These are phyloP conservation scores for Dendrocincla fuliginosa DNA, from an alignment of 2,797 vertebrate species.

Conservation along the genomic window DNA sequence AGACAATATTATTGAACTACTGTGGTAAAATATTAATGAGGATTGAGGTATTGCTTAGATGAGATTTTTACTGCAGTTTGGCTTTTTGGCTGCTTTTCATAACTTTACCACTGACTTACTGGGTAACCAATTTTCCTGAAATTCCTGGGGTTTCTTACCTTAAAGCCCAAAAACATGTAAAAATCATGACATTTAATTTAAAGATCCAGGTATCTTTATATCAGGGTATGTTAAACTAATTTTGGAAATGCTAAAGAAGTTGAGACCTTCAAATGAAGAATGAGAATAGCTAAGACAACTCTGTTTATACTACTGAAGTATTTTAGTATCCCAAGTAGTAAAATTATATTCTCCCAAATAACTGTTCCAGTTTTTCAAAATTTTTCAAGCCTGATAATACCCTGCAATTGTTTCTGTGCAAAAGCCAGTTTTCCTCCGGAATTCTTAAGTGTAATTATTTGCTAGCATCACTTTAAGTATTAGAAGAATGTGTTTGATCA, in stretches of 20 bases:
- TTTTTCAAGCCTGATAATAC: neutral
- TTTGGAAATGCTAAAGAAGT: neutral
- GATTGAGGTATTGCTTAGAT: conserved; percentile 2
- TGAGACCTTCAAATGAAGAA: neutral
- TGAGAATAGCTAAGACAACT: neutral
- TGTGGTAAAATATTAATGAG: conserved; percentile 38
- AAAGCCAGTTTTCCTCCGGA: neutral
- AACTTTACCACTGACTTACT: neutral
- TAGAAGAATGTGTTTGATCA: conserved; percentile 13
- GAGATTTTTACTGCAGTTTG: neutral
- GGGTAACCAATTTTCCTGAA: neutral
- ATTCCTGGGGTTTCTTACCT: neutral
- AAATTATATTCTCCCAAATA: neutral
- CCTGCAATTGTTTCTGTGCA: neutral
- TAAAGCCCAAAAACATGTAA: neutral
- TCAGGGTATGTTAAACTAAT: neutral
- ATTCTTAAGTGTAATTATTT: neutral
- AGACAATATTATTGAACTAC: conserved; percentile 15
- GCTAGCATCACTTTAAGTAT: neutral
- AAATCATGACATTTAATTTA: neutral
- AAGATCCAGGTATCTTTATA: neutral
- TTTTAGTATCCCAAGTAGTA: neutral
- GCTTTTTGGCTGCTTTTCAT: neutral
- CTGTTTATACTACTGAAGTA: neutral
- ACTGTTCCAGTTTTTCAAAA: neutral